Percentiles rank a stretch among this genome's conserved stretches.
Conservation (phyloP, 2,797 vertebrate genomes). For the Mus caroli region DNA sequence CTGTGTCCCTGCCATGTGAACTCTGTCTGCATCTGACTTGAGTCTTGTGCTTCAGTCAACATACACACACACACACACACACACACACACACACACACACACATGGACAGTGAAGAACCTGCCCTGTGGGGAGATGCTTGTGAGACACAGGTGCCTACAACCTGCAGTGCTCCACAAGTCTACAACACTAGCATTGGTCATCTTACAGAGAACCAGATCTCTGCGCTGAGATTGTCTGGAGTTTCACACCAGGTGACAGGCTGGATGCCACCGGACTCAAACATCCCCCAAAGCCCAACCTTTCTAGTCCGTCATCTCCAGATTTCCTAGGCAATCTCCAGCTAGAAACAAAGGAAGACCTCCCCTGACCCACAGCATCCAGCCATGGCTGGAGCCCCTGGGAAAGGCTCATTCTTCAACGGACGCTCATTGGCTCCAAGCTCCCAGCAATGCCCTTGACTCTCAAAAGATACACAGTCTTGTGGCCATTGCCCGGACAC, state of each 20-base stretch:
- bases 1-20: not conserved
- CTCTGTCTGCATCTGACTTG: not conserved
- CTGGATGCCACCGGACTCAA: not conserved
- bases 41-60: not conserved
- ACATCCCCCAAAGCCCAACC: not conserved
- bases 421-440: not conserved
- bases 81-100: no score
- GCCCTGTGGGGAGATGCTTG: not conserved
- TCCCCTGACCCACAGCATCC: not conserved
- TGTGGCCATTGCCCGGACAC: not conserved
- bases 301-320: not conserved
- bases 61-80: not conserved
- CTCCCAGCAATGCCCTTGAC: not conserved
- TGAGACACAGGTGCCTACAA: not conserved
- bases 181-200: fast-evolving
- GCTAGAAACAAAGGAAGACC: not conserved
- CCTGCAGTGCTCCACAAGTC: not conserved
- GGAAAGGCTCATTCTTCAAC: not conserved
- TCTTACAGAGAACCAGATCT: not conserved
- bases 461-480: not conserved
- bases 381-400: not conserved
- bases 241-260: not conserved
- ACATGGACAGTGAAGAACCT: not conserved
- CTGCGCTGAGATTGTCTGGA: not conserved
- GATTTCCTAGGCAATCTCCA: not conserved